A percentile compares a stretch with the other conserved stretches of the same genome.
Conservation (phyloP, 2,113 vertebrate species). For the Cryptomyrus ogoouensis region DNA sequence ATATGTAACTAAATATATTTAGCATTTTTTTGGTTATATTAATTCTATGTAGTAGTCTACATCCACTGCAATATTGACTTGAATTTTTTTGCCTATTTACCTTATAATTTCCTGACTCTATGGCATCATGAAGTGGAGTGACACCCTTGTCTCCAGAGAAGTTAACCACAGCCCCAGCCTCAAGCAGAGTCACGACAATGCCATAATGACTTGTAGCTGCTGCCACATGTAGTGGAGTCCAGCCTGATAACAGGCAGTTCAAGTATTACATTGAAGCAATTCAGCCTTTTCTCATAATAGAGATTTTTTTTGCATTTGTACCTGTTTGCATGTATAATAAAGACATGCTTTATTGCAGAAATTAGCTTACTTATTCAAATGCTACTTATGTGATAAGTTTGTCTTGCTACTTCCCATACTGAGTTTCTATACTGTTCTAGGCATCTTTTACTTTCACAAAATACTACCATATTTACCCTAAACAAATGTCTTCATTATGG, state of each 20-base stretch:
- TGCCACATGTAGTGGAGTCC: constrained; percentile 69
- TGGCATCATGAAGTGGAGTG: constrained; percentile 70
- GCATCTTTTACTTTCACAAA: not conserved
- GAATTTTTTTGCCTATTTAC: constrained; percentile 37
- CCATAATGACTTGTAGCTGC: constrained; percentile 48
- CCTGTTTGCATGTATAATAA: not conserved
- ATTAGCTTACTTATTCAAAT: not conserved
- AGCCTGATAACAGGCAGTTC: constrained; percentile 50
- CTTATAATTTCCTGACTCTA: constrained; percentile 55
- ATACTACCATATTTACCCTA: not conserved
- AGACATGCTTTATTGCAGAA: not conserved
- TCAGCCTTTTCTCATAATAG: not conserved
- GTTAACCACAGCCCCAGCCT: constrained; percentile 69
- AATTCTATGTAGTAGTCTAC: not conserved
- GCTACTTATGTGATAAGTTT: not conserved
- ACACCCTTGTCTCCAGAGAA: constrained; percentile 48
- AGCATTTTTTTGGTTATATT: not conserved
- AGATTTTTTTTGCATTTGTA: not conserved
- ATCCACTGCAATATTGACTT: not conserved
- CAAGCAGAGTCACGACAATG: constrained; percentile 55
- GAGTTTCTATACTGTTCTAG: not conserved
- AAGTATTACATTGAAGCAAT: not conserved
- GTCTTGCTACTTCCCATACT: not conserved
- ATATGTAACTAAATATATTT: not conserved
- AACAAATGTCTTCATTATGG: not conserved